These are phyloP conservation scores for Allolobophora icterica DNA, from an alignment of 2,888 invertebrate genomes.

Conservation along the genomic window DNA sequence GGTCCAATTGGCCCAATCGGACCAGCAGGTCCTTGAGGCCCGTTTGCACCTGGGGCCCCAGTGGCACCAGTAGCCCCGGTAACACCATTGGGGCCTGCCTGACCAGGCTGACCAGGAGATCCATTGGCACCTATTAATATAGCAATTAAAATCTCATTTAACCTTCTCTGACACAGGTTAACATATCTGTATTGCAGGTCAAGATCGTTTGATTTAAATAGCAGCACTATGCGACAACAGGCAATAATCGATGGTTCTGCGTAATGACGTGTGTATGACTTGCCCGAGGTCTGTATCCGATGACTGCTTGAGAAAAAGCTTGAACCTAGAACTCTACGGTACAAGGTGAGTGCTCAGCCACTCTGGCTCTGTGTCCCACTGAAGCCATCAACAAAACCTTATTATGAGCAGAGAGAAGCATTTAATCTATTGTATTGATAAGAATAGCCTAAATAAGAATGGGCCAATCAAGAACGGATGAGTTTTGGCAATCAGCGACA, in stretches of 20 bases:
- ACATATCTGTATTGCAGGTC: slow-evolving; percentile 45
- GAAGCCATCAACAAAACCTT: too few relatives aligned
- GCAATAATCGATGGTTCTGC: background rate
- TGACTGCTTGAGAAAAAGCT: slow-evolving; percentile 2
- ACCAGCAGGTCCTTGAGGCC: slow-evolving; percentile 34
- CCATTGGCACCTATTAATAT: slow-evolving; percentile 35
- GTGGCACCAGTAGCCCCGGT: slow-evolving; percentile 25
- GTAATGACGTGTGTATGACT: background rate
- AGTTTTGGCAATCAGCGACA: too few relatives aligned
- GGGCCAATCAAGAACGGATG: too few relatives aligned
- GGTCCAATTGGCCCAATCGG: slow-evolving; percentile 31
- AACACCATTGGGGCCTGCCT: slow-evolving; percentile 35
- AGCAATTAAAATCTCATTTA: background rate
- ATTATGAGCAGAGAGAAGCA: too few relatives aligned
- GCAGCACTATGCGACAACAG: slow-evolving; percentile 22
- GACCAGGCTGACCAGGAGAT: slow-evolving; percentile 35
- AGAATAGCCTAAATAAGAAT: too few relatives aligned
- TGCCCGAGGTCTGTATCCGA: background rate
- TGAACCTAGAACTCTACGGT: too few relatives aligned
- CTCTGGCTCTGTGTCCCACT: too few relatives aligned
- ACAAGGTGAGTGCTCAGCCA: too few relatives aligned
- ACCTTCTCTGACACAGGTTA: slow-evolving; percentile 40
- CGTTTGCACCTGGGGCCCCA: slow-evolving; percentile 37
- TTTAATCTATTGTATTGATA: too few relatives aligned
- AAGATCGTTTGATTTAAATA: slow-evolving; percentile 45